phyloP scores from a whole-genome alignment of 2,113 vertebrate genomes.

The Laticauda colubrina region DNA sequence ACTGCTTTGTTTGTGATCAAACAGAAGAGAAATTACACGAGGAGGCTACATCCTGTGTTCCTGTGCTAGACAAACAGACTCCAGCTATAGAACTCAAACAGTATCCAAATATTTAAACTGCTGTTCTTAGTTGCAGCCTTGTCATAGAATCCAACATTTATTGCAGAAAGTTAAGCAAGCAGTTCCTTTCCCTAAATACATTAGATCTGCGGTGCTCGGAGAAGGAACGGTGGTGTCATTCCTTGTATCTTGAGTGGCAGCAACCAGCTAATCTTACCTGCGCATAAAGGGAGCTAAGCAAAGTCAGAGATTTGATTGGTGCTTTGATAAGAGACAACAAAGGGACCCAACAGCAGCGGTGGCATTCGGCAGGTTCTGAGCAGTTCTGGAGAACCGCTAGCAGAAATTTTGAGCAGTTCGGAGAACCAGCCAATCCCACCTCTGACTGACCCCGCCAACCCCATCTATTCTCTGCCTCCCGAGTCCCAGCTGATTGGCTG shows the following conservation, averaged over 20 bases:
- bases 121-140: constrained; percentile 24
- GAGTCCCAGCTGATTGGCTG: too few relatives aligned
- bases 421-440: too few relatives aligned
- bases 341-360: background rate
- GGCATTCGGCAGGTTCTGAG: too few relatives aligned
- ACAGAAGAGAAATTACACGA: constrained; percentile 26
- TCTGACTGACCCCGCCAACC: too few relatives aligned
- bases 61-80: constrained; percentile 50
- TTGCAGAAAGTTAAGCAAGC: background rate
- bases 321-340: background rate
- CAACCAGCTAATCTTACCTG: background rate
- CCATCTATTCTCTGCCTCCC: too few relatives aligned
- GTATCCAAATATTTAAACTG: constrained; percentile 63
- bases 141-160: background rate
- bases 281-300: background rate
- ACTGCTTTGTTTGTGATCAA: constrained; percentile 46
- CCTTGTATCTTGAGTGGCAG: background rate
- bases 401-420: too few relatives aligned
- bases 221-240: background rate
- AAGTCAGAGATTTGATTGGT: background rate
- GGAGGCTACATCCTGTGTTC: constrained; percentile 46
- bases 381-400: too few relatives aligned
- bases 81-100: constrained; percentile 59
- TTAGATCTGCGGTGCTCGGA: background rate
- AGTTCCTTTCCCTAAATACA: background rate